A percentile compares a stretch with the other conserved stretches of the same genome.
These are phyloP conservation scores for Pogonocichla stellata DNA, from an alignment of 2,113 vertebrate genomes.

Conservation along the genomic window DNA sequence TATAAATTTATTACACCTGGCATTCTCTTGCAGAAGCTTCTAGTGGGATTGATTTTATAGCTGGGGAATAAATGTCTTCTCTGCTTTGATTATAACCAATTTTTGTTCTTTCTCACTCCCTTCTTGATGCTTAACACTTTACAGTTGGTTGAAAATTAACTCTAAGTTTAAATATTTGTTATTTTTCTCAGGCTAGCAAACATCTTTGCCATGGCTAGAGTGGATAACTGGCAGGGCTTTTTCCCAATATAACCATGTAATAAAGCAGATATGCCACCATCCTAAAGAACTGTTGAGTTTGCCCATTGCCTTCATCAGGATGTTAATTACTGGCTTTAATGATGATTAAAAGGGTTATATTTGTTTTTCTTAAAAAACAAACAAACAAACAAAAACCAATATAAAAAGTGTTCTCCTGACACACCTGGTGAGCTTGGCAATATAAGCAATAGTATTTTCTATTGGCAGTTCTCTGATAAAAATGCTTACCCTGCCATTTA, in stretches of 20 bases:
- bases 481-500: background rate
- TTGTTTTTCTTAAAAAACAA: background rate
- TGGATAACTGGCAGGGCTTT: background rate
- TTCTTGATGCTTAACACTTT: background rate
- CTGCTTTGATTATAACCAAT: background rate
- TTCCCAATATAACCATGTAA: background rate
- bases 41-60: background rate
- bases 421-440: background rate
- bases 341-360: background rate
- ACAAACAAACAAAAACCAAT: too few species aligned
- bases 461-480: background rate
- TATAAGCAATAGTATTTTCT: background rate
- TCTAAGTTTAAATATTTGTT: background rate
- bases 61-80: background rate
- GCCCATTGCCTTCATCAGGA: background rate
- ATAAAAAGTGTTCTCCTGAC: background rate
- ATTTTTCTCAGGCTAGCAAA: background rate
- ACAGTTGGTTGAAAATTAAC: background rate
- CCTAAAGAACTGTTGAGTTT: background rate
- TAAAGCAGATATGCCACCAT: background rate
- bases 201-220: background rate
- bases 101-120: background rate
- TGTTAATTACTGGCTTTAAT: background rate
- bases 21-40: background rate
- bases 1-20: background rate